phyloP scores from a whole-genome alignment of 2,113 vertebrate genomes.

The Sapayoa aenigma region DNA sequence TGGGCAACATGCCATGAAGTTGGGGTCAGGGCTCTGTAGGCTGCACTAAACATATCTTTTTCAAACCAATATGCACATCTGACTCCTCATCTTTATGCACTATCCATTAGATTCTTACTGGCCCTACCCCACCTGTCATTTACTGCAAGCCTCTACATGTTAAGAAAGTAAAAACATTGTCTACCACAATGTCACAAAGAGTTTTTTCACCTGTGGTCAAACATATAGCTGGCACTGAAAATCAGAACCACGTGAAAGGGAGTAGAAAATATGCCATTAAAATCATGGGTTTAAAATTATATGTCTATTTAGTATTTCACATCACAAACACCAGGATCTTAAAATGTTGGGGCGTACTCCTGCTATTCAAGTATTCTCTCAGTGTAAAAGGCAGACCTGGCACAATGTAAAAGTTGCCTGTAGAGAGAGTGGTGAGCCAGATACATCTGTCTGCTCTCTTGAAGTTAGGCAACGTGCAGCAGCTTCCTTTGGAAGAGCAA shows the following conservation, averaged over 20 bases:
- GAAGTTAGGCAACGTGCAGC: neutral
- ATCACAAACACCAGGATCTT: neutral
- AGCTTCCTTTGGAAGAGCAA: neutral
- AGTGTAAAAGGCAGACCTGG: neutral
- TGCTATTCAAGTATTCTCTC: neutral
- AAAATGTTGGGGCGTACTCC: neutral
- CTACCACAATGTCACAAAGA: neutral
- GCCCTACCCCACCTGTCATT: neutral
- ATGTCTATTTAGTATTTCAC: neutral
- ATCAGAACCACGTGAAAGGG: neutral
- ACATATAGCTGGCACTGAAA: neutral
- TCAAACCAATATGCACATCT: neutral
- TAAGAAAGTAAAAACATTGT: neutral
- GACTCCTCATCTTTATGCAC: neutral
- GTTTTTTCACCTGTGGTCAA: neutral
- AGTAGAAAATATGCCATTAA: neutral
- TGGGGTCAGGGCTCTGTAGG: constrained; percentile 19
- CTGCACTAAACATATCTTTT: neutral
- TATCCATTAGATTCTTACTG: neutral
- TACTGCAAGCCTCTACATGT: neutral
- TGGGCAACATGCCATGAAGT: constrained; percentile 23
- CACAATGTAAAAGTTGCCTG: neutral
- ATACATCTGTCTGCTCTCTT: neutral
- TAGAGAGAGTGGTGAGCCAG: neutral
- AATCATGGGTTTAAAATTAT: neutral